phyloP scores from a whole-genome alignment of 2,797 vertebrate genomes.

The Diceros bicornis region DNA sequence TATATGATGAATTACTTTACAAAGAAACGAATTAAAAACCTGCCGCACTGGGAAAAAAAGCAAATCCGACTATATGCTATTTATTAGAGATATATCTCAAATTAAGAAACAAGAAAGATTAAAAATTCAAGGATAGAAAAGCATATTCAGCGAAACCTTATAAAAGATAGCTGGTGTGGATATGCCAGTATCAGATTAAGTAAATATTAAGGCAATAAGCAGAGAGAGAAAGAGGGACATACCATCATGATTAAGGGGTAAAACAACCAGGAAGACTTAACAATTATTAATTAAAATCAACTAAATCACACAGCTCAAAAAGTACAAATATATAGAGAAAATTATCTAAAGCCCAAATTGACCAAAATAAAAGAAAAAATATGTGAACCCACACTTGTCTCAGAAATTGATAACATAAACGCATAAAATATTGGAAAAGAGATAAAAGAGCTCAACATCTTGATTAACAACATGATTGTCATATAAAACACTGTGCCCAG shows the following conservation, averaged over 20 bases:
- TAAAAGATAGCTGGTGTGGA: neutral
- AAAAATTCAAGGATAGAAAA: slow-evolving; percentile 32
- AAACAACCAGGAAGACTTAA: neutral
- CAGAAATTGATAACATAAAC: neutral
- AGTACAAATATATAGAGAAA: neutral
- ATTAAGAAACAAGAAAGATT: neutral
- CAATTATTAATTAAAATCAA: slow-evolving; percentile 10
- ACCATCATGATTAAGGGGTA: neutral
- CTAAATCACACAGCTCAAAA: neutral
- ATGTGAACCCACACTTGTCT: neutral
- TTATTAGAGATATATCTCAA: neutral
- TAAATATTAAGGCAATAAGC: neutral
- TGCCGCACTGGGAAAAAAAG: neutral
- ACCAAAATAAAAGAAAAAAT: slow-evolving; percentile 15
- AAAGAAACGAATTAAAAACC: neutral
- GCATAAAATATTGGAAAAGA: neutral
- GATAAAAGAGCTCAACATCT: neutral
- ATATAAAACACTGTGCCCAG: rapidly evolving
- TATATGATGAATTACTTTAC: neutral
- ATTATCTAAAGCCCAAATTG: neutral
- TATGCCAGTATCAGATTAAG: neutral
- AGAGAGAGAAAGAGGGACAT: neutral
- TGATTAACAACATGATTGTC: neutral
- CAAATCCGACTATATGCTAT: neutral
- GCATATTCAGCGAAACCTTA: neutral